Evolutionary conservation across 2,797 vertebrate species (phyloP).

Genomic region (Chiloscyllium punctatum): DNA sequence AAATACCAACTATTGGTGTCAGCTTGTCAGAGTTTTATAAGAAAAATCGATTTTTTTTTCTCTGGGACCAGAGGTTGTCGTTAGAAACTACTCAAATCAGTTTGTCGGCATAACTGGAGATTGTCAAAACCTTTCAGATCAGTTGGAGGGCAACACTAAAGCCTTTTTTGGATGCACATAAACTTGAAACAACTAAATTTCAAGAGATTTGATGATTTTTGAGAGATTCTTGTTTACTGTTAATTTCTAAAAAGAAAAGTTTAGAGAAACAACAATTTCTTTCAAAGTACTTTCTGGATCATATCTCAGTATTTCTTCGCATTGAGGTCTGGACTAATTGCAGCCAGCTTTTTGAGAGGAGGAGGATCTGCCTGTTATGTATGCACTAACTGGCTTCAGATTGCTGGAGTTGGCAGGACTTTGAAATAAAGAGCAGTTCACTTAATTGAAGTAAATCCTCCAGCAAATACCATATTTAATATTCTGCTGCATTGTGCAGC

Average conservation of each 20-base stretch:
- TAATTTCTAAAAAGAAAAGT: not conserved
- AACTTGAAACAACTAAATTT: not conserved
- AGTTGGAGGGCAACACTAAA: not conserved
- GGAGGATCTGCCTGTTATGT: not conserved
- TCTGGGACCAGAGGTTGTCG: not conserved
- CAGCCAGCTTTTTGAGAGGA: not conserved
- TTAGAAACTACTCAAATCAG: not conserved
- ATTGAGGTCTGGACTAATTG: not conserved
- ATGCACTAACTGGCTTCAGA: not conserved
- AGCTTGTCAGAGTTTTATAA: not conserved
- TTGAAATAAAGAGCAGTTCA: not conserved
- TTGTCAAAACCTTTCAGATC: constrained; percentile 2
- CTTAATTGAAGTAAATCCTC: not conserved
- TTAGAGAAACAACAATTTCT: not conserved
- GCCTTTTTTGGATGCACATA: too few species aligned
- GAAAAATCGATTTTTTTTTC: not conserved
- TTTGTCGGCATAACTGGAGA: not conserved
- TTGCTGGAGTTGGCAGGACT: not conserved
- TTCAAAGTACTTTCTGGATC: not conserved
- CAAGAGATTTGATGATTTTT: not conserved
- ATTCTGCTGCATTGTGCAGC: not conserved
- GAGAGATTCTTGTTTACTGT: not conserved
- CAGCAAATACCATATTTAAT: not conserved
- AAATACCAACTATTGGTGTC: not conserved
- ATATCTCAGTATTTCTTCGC: not conserved